phyloP scores from a whole-genome alignment of 2,888 invertebrate species.

The Trissonchulus sp. region DNA sequence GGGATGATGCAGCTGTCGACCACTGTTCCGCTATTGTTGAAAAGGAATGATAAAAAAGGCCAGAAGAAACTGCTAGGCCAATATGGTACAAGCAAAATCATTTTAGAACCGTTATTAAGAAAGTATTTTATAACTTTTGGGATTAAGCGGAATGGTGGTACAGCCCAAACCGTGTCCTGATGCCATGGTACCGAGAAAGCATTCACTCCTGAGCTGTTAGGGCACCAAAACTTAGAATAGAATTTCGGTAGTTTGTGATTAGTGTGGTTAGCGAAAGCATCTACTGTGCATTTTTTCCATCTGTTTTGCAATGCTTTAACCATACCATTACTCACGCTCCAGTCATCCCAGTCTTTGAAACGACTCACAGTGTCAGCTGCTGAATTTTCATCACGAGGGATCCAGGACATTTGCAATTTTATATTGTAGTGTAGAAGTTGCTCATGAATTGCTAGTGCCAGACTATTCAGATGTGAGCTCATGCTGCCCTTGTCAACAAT shows the following conservation, averaged over 20 bases:
- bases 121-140: background rate
- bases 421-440: too few relatives aligned
- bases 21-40: too few relatives aligned
- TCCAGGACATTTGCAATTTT: too few relatives aligned
- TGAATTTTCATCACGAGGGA: background rate
- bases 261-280: background rate
- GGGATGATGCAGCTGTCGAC: too few relatives aligned
- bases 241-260: background rate
- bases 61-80: too few relatives aligned
- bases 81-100: too few relatives aligned
- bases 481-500: too few relatives aligned
- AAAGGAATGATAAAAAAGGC: too few relatives aligned
- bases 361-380: background rate
- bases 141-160: background rate
- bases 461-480: too few relatives aligned
- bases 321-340: background rate
- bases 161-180: background rate
- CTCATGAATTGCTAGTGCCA: too few relatives aligned
- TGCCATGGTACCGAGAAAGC: background rate
- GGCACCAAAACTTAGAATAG: constrained; percentile 11
- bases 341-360: background rate
- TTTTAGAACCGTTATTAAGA: too few relatives aligned
- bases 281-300: background rate
- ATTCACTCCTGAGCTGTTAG: background rate
- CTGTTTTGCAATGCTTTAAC: background rate